A percentile compares a stretch with the other conserved stretches of the same genome.
Evolutionary conservation across 2,113 vertebrate species (phyloP).

Genomic region (Podarcis raffonei): DNA sequence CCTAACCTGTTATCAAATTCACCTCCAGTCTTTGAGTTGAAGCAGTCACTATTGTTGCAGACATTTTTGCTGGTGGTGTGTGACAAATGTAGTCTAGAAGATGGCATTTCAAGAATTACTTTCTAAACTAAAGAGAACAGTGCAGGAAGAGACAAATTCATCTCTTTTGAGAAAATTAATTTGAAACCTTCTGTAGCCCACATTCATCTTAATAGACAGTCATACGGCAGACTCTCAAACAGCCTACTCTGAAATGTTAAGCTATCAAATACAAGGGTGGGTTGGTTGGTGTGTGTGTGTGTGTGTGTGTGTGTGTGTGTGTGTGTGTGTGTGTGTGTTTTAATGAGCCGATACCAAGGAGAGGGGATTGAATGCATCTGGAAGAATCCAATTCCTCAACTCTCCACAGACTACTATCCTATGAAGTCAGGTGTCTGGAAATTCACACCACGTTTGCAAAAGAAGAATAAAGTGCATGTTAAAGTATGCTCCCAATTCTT

Average conservation of each 20-base stretch:
- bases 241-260: not conserved
- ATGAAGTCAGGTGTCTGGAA: too few species aligned
- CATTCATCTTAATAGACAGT: constrained; percentile 42
- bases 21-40: not conserved
- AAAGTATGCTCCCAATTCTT: too few species aligned
- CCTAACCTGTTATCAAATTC: not conserved
- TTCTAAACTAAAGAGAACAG: constrained; percentile 45
- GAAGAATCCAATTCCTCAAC: too few species aligned
- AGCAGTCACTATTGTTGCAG: not conserved
- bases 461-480: too few species aligned
- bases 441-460: too few species aligned
- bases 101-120: constrained; percentile 41
- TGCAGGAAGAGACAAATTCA: constrained; percentile 22
- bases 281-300: too few species aligned
- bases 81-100: constrained; percentile 40
- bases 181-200: constrained; percentile 21
- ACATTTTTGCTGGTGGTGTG: constrained; percentile 31
- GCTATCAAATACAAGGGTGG: constrained; percentile 6
- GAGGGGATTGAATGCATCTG: too few species aligned
- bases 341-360: not conserved
- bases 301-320: too few species aligned
- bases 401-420: too few species aligned
- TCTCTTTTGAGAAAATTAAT: constrained; percentile 47
- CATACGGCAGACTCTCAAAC: constrained; percentile 21
- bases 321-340: not conserved